Conservation (phyloP, 1,140 invertebrate genomes). For the Pseudachorutes palmiensis region DNA sequence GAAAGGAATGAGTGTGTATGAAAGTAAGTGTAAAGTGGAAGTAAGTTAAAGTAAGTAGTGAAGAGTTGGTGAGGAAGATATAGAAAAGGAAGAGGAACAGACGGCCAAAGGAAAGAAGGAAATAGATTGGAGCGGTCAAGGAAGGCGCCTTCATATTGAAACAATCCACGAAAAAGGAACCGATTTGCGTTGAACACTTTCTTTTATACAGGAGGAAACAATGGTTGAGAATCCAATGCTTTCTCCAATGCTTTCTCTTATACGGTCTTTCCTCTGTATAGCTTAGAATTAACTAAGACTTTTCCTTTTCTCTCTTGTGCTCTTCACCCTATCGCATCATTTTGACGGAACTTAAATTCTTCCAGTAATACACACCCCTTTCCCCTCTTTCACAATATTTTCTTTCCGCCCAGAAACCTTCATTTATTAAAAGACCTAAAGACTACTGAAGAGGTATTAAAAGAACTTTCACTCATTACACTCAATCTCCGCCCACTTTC, state of each 20-base stretch:
- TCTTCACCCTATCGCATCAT: neutral
- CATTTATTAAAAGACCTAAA: neutral
- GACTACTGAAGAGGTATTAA: neutral
- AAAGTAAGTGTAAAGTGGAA: conserved; percentile 1
- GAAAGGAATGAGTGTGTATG: neutral
- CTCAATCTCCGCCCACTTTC: too few relatives aligned
- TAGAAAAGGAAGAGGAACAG: conserved; percentile 15
- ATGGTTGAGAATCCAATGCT: neutral
- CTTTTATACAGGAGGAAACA: neutral
- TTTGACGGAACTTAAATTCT: too few relatives aligned
- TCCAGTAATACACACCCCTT: too few relatives aligned
- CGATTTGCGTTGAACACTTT: conserved; percentile 34
- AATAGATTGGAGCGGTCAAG: conserved; percentile 39
- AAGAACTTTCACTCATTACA: neutral
- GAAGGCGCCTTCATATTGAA: conserved; percentile 36
- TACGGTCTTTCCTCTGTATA: neutral
- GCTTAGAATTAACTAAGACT: neutral
- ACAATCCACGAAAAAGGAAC: conserved; percentile 34
- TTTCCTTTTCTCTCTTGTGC: neutral
- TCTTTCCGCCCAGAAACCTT: neutral
- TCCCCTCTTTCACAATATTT: conserved; percentile 6
- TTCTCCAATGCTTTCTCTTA: conserved; percentile 6
- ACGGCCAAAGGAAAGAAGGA: conserved; percentile 16
- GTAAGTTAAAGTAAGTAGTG: conserved; percentile 5
- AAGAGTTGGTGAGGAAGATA: conserved; percentile 13